Base-by-base conservation (phyloP, 2,113 vertebrate species). In the Rhodinocichla rosea region DNA sequence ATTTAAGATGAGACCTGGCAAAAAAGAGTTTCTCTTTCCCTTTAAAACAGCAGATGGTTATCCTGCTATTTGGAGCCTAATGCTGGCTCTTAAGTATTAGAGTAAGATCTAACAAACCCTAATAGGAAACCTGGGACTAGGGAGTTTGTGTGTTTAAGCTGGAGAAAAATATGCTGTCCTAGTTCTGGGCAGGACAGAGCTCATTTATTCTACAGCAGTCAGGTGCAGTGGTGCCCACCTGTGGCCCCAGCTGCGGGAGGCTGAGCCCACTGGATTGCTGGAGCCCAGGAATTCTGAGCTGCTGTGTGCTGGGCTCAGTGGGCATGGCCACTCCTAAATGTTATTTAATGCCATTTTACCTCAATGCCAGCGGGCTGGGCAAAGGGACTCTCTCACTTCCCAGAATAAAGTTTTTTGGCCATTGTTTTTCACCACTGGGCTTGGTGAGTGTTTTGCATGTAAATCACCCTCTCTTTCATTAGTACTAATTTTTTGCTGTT, bases 301-400 rank as follows among this genome's bases (percentile, higher is more conserved):
- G 32, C 45, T 10, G 5, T 15, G 19, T 0, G 0, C 55, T 63
- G 40, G 49, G 20, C 24, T 35, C 32, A 76, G 32, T 3, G 49
- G 49, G 24, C 49, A 50, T 27, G 24, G 24, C 49, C 49, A 50
- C 11, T 3, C 21, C 32, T 50, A 17, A 42, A 50, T 26, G 32
- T n/a, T 57, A 30, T 16, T 57, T 55, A 20, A 32, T 14, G 12
- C 10, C 35, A 32, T 30, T 24, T 20, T 30, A 35, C 15, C 59
- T n/a, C 40, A 65, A 9, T 24, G 13, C 24, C 40, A 47, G 7
- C 23, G 16, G 49, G 10, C 15, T 28, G n/a, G 40, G 19, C 50
- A 56, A n/a, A 65, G 19, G 23, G n/a, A 64, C 11, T 23, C 26
- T 6, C 37, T 37, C n/a, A 28, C 14, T 33, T 47, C 28, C 23